Percentiles rank a stretch among this genome's conserved stretches.
Conservation (phyloP, 2,888 invertebrate genomes). For the Adela reaumurella region DNA sequence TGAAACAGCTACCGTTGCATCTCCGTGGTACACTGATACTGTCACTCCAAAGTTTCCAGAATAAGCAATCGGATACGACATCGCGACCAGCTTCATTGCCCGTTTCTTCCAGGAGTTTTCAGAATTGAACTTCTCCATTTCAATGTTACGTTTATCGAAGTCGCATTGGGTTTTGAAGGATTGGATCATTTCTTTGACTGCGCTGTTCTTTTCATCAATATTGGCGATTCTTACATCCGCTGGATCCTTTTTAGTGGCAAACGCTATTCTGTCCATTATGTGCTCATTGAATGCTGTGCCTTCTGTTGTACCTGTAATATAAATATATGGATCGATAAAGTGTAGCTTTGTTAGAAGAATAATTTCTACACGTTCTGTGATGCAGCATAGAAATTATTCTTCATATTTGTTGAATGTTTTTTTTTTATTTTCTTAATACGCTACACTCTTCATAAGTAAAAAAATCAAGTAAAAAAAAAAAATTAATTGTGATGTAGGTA, state of each 20-base stretch:
- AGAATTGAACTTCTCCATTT: conserved; percentile 54
- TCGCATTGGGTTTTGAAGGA: conserved; percentile 56
- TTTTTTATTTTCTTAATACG: no score
- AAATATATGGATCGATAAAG: no score
- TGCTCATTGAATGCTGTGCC: conserved; percentile 55
- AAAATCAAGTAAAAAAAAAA: no score
- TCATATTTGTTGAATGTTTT: background rate
- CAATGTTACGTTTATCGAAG: conserved; percentile 45
- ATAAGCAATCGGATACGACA: conserved; percentile 59
- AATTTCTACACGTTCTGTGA: no score
- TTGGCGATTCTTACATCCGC: conserved; percentile 55
- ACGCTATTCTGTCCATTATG: conserved; percentile 66
- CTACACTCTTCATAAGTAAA: no score
- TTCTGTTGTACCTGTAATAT: conserved; percentile 48
- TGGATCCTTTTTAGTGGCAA: conserved; percentile 51
- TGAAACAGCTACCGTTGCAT: conserved; percentile 63
- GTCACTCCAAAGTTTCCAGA: conserved; percentile 53
- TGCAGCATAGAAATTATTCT: no score
- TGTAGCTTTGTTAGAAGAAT: no score
- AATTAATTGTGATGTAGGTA: no score
- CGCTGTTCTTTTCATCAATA: conserved; percentile 26
- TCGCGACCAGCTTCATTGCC: conserved; percentile 58
- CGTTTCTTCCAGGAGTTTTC: conserved; percentile 74
- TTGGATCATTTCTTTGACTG: conserved; percentile 46
- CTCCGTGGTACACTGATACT: conserved; percentile 63